Percentiles rank a stretch among this genome's conserved stretches.
These are phyloP conservation scores for Passer montanus DNA, from an alignment of 2,113 vertebrate genomes.

Conservation along the genomic window DNA sequence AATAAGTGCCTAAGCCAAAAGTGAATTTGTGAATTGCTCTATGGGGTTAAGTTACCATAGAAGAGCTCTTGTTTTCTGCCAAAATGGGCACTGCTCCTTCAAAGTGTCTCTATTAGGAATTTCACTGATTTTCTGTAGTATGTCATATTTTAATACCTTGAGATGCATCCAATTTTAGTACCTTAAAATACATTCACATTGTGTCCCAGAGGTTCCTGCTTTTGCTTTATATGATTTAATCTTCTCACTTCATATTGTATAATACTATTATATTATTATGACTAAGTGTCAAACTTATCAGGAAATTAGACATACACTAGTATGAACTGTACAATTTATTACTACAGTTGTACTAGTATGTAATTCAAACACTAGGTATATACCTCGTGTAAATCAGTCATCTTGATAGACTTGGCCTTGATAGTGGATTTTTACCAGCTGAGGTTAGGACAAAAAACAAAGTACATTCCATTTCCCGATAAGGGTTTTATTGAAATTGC, in stretches of 20 bases:
- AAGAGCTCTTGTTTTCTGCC: neutral
- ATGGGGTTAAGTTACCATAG: neutral
- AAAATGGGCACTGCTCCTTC: rapidly evolving
- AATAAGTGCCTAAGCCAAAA: neutral
- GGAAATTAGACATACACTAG: neutral
- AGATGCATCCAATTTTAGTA: neutral
- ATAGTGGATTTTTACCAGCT: neutral
- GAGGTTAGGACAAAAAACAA: neutral
- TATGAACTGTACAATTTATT: neutral
- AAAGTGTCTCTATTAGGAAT: neutral
- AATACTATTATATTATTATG: neutral
- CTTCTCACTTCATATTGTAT: neutral
- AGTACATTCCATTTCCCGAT: neutral
- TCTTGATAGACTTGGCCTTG: neutral
- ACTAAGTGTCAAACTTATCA: neutral
- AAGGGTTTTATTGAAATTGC: neutral
- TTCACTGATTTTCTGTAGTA: neutral
- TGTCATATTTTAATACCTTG: neutral
- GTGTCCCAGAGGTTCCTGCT: neutral
- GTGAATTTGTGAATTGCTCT: neutral
- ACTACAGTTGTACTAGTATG: neutral
- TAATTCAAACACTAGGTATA: neutral
- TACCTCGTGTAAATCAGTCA: rapidly evolving
- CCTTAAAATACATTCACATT: neutral
- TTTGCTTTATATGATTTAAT: neutral